Percentiles rank a stretch among this genome's conserved stretches.
phyloP scores from a whole-genome alignment of 1,140 invertebrate genomes.

The Globodera ellingtonae region DNA sequence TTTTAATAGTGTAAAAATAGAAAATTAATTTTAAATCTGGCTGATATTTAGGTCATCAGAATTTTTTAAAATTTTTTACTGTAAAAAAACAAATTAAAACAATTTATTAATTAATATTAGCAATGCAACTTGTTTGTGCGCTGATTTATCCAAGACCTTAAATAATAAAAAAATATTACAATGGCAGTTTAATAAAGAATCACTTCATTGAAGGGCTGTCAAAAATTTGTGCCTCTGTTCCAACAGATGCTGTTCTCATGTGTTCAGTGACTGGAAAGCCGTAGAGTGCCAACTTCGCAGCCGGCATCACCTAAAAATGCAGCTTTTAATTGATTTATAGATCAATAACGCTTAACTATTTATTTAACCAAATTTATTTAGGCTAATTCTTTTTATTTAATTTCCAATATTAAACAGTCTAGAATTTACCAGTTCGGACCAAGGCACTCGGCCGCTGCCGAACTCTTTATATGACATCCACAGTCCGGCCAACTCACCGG shows the following conservation, averaged over 20 bases:
- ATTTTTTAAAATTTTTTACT: no score
- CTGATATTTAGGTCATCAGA: no score
- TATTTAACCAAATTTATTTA: not conserved
- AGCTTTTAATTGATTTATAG: not conserved
- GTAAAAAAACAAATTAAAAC: conserved; percentile 4
- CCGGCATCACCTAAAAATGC: conserved; percentile 26
- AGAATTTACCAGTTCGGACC: conserved; percentile 37
- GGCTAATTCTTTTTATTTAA: no score
- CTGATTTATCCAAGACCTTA: not conserved
- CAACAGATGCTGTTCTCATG: conserved; percentile 55
- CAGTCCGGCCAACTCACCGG: conserved; percentile 86
- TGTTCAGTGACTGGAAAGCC: conserved; percentile 71
- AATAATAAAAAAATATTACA: conserved; percentile 4
- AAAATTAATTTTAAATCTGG: no score
- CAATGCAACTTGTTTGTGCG: not conserved
- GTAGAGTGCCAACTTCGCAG: conserved; percentile 73
- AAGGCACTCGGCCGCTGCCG: conserved; percentile 69
- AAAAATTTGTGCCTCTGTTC: conserved; percentile 56
- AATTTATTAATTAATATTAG: conserved; percentile 13
- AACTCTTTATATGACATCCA: conserved; percentile 80
- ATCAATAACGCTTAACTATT: not conserved
- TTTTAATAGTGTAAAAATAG: no score
- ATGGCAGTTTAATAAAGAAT: conserved; percentile 30
- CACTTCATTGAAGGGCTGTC: conserved; percentile 43
- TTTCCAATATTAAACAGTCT: no score